Conservation (phyloP, 2,113 vertebrate species). For the Callipepla californica region DNA sequence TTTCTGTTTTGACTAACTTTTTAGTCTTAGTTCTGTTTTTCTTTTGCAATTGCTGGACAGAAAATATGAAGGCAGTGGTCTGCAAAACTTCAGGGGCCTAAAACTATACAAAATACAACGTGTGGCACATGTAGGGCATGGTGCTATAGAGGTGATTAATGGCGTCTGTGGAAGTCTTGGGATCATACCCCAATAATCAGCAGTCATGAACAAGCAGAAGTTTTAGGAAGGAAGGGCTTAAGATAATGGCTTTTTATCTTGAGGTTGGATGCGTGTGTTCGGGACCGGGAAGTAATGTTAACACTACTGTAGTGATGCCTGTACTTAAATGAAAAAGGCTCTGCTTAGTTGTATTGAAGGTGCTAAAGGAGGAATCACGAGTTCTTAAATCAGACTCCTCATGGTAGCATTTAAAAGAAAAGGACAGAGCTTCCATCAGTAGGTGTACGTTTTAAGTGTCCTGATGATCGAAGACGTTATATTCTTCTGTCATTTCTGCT, state of each 20-base stretch:
- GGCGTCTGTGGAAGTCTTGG: not conserved
- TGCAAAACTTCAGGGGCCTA: not conserved
- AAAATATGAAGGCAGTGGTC: not conserved
- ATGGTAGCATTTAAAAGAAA: not conserved
- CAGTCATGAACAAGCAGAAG: not conserved
- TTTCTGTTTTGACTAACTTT: conserved; percentile 34
- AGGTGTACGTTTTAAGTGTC: not conserved
- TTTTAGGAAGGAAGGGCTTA: not conserved
- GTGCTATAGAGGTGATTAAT: not conserved
- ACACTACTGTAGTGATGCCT: not conserved
- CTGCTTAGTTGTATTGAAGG: not conserved
- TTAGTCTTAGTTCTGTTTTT: not conserved
- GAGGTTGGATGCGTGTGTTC: not conserved
- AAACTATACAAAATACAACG: not conserved
- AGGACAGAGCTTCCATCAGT: not conserved
- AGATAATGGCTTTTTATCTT: not conserved
- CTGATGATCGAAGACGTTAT: not conserved
- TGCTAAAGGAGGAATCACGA: conserved; percentile 13
- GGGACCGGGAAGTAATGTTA: not conserved
- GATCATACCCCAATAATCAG: not conserved
- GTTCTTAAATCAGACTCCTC: not conserved
- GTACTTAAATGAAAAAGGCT: not conserved
- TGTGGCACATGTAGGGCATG: not conserved
- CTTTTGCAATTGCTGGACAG: not conserved
- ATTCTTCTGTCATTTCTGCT: not conserved